Evolutionary conservation across 2,113 vertebrate species (phyloP).

Genomic region (Turdus rufiventris): DNA sequence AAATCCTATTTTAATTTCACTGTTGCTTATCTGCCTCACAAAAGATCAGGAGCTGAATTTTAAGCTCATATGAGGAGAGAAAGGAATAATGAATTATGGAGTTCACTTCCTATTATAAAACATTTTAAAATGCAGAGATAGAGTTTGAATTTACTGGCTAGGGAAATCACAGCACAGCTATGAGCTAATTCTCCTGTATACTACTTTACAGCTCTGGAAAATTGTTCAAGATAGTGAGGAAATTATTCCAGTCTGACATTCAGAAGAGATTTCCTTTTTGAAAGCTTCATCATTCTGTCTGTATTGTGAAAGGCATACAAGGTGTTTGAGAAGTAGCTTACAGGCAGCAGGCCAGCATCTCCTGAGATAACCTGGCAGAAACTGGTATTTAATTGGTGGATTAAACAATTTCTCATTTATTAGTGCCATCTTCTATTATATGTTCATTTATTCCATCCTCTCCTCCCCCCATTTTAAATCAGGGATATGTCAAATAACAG

Average conservation of each 20-base stretch:
- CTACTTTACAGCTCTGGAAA: background rate
- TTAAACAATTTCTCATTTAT: background rate
- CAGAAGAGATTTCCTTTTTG: background rate
- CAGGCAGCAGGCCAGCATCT: background rate
- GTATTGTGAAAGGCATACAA: fast-evolving
- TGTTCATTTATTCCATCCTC: fast-evolving
- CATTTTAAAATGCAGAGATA: constrained; percentile 2
- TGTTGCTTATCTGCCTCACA: background rate
- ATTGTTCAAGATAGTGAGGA: background rate
- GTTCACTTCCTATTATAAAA: constrained; percentile 4
- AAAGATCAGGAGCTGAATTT: background rate
- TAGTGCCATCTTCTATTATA: background rate
- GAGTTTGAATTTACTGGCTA: constrained; percentile 4
- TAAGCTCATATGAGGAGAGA: background rate
- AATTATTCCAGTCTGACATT: constrained; percentile 16
- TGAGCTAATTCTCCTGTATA: background rate
- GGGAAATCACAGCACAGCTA: constrained; percentile 27
- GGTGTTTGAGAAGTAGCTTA: background rate
- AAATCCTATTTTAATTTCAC: background rate
- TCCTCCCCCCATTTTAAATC: background rate
- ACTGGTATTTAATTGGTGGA: background rate
- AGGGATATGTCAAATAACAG: background rate
- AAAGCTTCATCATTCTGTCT: background rate
- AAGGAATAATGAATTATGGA: background rate
- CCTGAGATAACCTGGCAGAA: background rate